Conservation (phyloP, 2,113 vertebrate species). For the Grammomys surdaster region DNA sequence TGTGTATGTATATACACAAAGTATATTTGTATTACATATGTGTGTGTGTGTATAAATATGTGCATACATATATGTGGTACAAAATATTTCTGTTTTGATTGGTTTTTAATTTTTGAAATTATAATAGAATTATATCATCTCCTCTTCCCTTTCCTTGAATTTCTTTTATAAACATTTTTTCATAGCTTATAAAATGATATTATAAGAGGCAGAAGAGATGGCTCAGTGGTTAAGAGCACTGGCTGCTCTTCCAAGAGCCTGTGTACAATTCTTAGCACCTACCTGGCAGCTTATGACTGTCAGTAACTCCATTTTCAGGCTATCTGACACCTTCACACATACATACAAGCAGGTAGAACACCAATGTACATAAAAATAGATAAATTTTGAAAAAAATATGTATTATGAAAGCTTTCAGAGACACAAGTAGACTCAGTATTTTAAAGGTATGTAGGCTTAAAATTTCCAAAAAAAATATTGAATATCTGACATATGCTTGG, state of each 20-base stretch:
- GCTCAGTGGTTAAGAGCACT: too few species aligned
- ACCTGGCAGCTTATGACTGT: too few species aligned
- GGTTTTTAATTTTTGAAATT: not conserved
- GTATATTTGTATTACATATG: not conserved
- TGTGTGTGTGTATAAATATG: not conserved
- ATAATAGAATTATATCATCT: not conserved
- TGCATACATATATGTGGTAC: not conserved
- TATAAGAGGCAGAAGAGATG: too few species aligned
- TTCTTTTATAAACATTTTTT: conserved; percentile 14
- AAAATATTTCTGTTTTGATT: not conserved
- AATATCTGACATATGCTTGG: not conserved
- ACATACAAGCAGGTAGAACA: too few species aligned
- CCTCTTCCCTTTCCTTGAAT: not conserved
- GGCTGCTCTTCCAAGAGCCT: not conserved
- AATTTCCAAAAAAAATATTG: not conserved
- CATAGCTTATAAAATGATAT: conserved; percentile 15
- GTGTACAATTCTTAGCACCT: too few species aligned
- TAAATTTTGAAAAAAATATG: too few species aligned
- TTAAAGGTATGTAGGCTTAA: conserved; percentile 21
- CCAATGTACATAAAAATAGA: too few species aligned
- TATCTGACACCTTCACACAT: too few species aligned
- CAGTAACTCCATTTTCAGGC: too few species aligned
- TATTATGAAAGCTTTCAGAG: conserved; percentile 9
- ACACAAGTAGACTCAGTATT: not conserved
- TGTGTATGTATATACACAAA: not conserved